A percentile compares a stretch with the other conserved stretches of the same genome.
These are phyloP conservation scores for Hydrotaea diabolus DNA, from an alignment of 2,888 invertebrate species.

Conservation along the genomic window DNA sequence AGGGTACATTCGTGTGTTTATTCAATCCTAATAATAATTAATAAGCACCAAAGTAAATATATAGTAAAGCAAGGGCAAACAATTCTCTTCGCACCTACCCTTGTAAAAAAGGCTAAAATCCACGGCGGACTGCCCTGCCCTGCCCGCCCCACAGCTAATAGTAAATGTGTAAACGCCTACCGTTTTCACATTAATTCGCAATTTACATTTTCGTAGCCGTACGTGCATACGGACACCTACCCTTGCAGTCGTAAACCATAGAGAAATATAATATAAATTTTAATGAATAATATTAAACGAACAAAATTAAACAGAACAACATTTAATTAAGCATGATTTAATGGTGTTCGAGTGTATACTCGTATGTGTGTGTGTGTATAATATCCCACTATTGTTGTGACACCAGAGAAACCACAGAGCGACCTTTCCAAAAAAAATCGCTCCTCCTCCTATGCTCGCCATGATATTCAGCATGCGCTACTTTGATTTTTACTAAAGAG, in stretches of 20 bases:
- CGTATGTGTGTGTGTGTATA: not conserved
- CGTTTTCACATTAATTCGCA: conserved; percentile 11
- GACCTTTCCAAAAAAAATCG: not conserved
- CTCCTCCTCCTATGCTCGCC: not conserved
- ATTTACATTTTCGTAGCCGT: not conserved
- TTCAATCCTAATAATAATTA: not conserved
- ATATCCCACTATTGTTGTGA: conserved; percentile 5
- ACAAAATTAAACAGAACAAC: conserved; percentile 7
- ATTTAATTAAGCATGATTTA: conserved; percentile 24
- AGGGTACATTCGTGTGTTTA: not conserved
- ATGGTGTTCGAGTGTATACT: no score
- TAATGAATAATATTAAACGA: conserved; percentile 16
- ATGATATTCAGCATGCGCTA: not conserved
- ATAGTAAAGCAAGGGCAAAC: not conserved
- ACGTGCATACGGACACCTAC: not conserved
- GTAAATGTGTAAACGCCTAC: not conserved
- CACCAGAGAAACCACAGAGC: not conserved
- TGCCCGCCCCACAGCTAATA: not conserved
- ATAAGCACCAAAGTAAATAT: not conserved
- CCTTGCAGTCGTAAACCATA: not conserved
- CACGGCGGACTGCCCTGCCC: not conserved
- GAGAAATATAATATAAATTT: not conserved
- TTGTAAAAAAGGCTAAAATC: not conserved
- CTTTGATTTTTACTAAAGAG: not conserved
- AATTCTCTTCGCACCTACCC: not conserved